phyloP scores from a whole-genome alignment of 2,113 vertebrate species.

The Indicator maculatus region DNA sequence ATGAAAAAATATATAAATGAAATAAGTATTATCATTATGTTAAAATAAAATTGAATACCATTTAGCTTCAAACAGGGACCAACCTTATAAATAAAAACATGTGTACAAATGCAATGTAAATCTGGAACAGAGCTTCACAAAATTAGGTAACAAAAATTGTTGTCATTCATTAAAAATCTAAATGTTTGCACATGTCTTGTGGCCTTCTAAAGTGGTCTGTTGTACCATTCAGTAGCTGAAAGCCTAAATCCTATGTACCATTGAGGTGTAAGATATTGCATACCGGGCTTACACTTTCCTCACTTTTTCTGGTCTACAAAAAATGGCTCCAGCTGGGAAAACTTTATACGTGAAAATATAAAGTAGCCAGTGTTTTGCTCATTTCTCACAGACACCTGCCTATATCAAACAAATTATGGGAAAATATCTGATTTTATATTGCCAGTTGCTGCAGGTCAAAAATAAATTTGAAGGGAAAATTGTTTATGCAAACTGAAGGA shows the following conservation, averaged over 20 bases:
- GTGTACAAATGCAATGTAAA: background rate
- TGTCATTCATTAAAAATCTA: background rate
- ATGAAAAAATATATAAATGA: background rate
- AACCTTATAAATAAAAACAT: background rate
- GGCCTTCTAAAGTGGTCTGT: background rate
- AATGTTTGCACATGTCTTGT: background rate
- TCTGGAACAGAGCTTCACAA: background rate
- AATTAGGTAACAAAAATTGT: background rate
- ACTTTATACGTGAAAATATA: background rate
- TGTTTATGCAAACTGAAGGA: background rate
- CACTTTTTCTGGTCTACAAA: background rate
- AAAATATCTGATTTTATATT: background rate
- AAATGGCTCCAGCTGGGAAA: rapidly evolving
- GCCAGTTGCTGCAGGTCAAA: background rate
- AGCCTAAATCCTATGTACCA: background rate
- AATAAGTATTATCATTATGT: background rate
- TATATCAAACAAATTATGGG: background rate
- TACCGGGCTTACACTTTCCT: background rate
- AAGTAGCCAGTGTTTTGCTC: background rate
- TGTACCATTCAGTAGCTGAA: background rate
- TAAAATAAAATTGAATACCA: background rate
- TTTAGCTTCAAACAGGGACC: background rate
- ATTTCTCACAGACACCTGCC: background rate
- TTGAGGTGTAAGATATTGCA: background rate
- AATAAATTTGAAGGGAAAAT: background rate